Evolutionary conservation across 1,140 invertebrate species (phyloP), one percentile per base, ranked within the genome.

Genomic region (Bilobella aurantiaca): DNA sequence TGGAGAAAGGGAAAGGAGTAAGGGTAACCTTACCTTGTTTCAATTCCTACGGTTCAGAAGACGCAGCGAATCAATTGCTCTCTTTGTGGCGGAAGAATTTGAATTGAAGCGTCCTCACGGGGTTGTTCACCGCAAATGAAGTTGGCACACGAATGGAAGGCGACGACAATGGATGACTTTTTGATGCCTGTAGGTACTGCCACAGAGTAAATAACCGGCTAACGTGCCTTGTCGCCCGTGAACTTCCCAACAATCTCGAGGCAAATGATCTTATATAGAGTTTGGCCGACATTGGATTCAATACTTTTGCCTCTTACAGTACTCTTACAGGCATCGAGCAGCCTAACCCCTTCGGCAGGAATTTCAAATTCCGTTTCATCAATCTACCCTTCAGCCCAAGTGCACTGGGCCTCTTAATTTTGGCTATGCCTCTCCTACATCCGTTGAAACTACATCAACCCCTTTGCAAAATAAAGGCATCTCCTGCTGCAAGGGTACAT

Each of bases 171-270:
- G 23, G 25, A 18, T 58, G 62, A 63, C 57, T 63, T 42, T 63
- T 42, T 14, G 25, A 18, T 58, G 62, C 58, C 57, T 63, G 62
- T 63, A 58, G 62, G 16, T 53, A 59, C 29, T 46, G 31, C 42
- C 64, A 47, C 58, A 31, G 61, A 47, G 66, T 68, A 68, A 68
- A 63, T 64, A 68, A 68, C 66, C 62, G 62, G 65, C 65, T 67
- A 67, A 62, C 28, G 56, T 53, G 32, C 37, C 46, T 62, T 56
- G 53, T 68, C 62, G 62, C 62, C 66, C 66, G 47, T 68, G 66
- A 68, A 68, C 66, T 68, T 63, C 62, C 42, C 30, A 32, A 25
- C 21, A 46, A n/a, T n/a, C n/a, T n/a, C n/a, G n/a, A n/a, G n/a
- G n/a, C 31, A 34, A 31, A 31, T 42, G 28, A 42, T 63, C 56